phyloP scores from a whole-genome alignment of 2,113 vertebrate genomes.

The Calyptommatus sinebrachiatus region DNA sequence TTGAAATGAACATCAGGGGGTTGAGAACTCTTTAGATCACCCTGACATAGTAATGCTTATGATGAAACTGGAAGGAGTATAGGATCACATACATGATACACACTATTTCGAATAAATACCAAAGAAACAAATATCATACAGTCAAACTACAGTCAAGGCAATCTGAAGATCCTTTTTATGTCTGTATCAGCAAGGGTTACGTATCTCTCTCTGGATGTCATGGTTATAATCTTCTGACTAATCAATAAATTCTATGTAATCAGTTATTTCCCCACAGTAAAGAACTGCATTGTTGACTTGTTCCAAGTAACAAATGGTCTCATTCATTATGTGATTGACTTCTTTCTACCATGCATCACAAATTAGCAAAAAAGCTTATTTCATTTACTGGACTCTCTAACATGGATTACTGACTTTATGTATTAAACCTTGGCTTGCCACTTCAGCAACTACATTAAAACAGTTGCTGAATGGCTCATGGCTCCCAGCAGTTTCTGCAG shows the following conservation, averaged over 20 bases:
- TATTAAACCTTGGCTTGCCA: background rate
- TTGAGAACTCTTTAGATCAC: no score
- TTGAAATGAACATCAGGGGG: no score
- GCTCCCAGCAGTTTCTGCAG: background rate
- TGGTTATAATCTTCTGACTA: background rate
- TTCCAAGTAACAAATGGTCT: background rate
- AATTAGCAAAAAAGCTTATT: background rate
- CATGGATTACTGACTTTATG: background rate
- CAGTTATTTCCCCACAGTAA: background rate
- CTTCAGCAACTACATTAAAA: background rate
- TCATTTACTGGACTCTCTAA: background rate
- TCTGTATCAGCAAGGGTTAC: background rate
- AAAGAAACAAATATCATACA: no score
- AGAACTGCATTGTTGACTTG: background rate
- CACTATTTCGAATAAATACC: no score
- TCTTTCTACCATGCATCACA: background rate
- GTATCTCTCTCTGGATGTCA: background rate
- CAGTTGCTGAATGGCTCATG: background rate
- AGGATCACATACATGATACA: no score
- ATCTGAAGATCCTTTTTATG: no score
- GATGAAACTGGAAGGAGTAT: no score
- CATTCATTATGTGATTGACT: constrained; percentile 4
- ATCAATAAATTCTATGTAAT: background rate
- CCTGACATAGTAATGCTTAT: no score
- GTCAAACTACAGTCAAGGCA: no score